phyloP scores from a whole-genome alignment of 2,888 invertebrate genomes.

The Stenolophus ochropezus region DNA sequence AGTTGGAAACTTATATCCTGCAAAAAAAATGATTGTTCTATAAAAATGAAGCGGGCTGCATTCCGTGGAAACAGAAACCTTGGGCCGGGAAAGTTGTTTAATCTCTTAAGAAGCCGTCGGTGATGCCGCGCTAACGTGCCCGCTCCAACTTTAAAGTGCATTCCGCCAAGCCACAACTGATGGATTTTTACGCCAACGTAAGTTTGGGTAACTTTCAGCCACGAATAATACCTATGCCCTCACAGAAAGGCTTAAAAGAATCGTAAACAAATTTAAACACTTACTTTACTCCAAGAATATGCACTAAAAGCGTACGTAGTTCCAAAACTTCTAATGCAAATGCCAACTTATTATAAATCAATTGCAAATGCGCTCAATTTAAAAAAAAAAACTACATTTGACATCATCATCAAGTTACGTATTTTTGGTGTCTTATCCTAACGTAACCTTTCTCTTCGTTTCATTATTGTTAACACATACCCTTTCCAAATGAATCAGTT shows the following conservation, averaged over 20 bases:
- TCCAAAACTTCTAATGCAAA: background rate
- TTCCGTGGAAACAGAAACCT: slow-evolving; percentile 4
- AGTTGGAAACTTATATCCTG: slow-evolving; percentile 8
- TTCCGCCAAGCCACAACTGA: slow-evolving; percentile 9
- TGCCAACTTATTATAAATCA: too few species aligned
- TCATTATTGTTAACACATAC: too few species aligned
- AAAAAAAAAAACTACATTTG: too few species aligned
- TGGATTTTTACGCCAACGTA: slow-evolving; percentile 20
- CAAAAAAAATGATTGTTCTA: slow-evolving; percentile 31
- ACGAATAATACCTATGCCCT: slow-evolving; percentile 22
- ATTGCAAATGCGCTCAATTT: too few species aligned
- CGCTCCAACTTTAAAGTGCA: slow-evolving; percentile 38
- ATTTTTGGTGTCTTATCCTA: too few species aligned
- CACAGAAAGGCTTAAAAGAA: background rate
- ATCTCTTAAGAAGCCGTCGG: slow-evolving; percentile 28
- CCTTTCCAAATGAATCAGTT: too few species aligned
- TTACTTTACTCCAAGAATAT: background rate
- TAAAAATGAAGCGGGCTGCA: slow-evolving; percentile 17
- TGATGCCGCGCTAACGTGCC: slow-evolving; percentile 1
- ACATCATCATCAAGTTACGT: too few species aligned
- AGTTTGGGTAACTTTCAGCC: slow-evolving; percentile 26
- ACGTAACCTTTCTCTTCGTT: too few species aligned
- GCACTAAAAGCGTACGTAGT: background rate
- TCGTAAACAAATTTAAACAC: slow-evolving; percentile 10
- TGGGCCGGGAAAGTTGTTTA: slow-evolving; percentile 18